These are phyloP conservation scores for Merops nubicus DNA, from an alignment of 2,113 vertebrate genomes.

Conservation along the genomic window DNA sequence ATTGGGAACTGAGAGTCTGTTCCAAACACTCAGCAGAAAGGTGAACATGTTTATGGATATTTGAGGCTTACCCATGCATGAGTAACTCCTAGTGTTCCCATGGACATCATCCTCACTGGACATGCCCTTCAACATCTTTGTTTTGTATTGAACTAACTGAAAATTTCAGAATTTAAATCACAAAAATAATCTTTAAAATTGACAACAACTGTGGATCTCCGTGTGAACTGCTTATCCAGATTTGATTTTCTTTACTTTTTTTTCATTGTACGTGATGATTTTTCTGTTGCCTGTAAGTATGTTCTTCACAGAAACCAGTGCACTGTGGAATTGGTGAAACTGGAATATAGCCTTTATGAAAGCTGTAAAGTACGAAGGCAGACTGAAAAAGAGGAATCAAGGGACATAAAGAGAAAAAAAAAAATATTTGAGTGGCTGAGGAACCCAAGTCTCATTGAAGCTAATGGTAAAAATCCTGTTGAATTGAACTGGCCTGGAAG, in stretches of 20 bases:
- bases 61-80: not conserved
- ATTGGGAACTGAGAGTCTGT: not conserved
- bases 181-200: not conserved
- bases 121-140: not conserved
- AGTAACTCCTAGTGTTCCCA: not conserved
- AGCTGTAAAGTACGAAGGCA: not conserved
- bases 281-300: not conserved
- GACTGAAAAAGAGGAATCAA: not conserved
- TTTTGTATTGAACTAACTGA: not conserved
- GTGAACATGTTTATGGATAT: rapidly evolving
- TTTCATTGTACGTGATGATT: not conserved
- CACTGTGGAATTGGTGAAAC: not conserved
- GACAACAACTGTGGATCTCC: not conserved
- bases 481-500: not conserved
- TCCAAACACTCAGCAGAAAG: not conserved
- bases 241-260: not conserved
- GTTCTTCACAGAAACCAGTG: not conserved
- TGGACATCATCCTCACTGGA: not conserved
- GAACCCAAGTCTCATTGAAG: not conserved
- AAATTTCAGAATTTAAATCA: not conserved
- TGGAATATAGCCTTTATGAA: not conserved
- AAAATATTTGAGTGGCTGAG: not conserved
- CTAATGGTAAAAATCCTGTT: not conserved
- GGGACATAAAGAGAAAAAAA: not conserved
- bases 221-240: not conserved